Percentiles rank a stretch among this genome's conserved stretches.
phyloP scores from a whole-genome alignment of 2,888 invertebrate genomes.

The Xanthia icteritia region DNA sequence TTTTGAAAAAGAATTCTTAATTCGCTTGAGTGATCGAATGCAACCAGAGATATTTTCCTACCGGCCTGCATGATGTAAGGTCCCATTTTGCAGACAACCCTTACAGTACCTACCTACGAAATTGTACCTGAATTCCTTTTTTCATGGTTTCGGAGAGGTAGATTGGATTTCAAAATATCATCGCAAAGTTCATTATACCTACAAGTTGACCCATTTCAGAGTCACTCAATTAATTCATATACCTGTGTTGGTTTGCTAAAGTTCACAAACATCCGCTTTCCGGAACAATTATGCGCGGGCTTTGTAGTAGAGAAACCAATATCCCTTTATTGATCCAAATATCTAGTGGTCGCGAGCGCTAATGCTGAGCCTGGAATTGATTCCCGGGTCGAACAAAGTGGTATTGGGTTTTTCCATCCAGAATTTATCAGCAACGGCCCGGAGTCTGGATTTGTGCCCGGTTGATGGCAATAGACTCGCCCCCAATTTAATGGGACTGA shows the following conservation, averaged over 20 bases:
- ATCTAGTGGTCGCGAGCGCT: neutral
- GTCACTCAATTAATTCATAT: constrained; percentile 43
- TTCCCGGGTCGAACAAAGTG: neutral
- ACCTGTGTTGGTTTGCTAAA: constrained; percentile 30
- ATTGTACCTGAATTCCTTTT: neutral
- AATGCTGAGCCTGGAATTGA: neutral
- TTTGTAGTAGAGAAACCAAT: constrained; percentile 40
- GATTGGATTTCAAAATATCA: constrained; percentile 1
- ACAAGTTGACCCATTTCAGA: constrained; percentile 38
- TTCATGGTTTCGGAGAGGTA: neutral
- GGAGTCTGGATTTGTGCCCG: neutral
- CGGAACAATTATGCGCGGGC: constrained; percentile 36
- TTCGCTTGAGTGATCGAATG: neutral
- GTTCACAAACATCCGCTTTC: constrained; percentile 31
- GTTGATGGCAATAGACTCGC: neutral
- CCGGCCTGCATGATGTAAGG: neutral
- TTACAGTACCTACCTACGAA: too few relatives aligned
- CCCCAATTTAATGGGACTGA: neutral
- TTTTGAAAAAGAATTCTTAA: neutral
- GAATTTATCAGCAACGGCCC: neutral
- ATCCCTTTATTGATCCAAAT: constrained; percentile 29
- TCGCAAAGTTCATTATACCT: constrained; percentile 14
- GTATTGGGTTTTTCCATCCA: neutral
- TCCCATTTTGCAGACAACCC: neutral
- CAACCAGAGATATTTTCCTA: neutral